phyloP scores from a whole-genome alignment of 2,888 invertebrate genomes.

The Elysia crispata region DNA sequence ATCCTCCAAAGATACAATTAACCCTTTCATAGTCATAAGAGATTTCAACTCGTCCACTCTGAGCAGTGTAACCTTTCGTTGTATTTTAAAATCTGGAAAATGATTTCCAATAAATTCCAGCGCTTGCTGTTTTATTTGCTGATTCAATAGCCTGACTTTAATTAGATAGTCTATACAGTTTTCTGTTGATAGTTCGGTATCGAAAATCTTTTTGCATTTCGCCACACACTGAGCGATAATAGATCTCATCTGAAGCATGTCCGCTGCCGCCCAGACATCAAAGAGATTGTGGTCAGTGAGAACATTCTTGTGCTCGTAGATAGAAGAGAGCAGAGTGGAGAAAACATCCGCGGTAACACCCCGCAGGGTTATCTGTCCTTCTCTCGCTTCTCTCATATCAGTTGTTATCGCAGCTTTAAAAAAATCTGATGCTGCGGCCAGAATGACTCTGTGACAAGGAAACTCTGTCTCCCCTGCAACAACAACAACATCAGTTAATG shows the following conservation, averaged over 20 bases:
- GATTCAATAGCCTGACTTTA: not conserved
- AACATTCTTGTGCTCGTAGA: not conserved
- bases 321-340: not conserved
- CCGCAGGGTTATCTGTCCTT: not conserved
- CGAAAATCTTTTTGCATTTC: not conserved
- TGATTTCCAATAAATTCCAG: too few species aligned
- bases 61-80: too few species aligned
- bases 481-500: too few species aligned
- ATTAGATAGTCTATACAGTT: slow-evolving; percentile 12
- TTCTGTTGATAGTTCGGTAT: not conserved
- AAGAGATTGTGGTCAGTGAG: not conserved
- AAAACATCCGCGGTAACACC: slow-evolving; percentile 4
- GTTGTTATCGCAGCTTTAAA: slow-evolving; percentile 5
- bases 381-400: slow-evolving; percentile 21
- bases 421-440: slow-evolving; percentile 27
- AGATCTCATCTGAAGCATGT: slow-evolving; percentile 18
- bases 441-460: slow-evolving; percentile 5
- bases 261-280: slow-evolving; percentile 23
- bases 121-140: too few species aligned
- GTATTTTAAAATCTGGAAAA: too few species aligned
- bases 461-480: too few species aligned
- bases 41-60: too few species aligned
- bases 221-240: not conserved
- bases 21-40: too few species aligned
- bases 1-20: too few species aligned